Conservation (phyloP, 2,113 vertebrate genomes). For the Seriola quinqueradiata region DNA sequence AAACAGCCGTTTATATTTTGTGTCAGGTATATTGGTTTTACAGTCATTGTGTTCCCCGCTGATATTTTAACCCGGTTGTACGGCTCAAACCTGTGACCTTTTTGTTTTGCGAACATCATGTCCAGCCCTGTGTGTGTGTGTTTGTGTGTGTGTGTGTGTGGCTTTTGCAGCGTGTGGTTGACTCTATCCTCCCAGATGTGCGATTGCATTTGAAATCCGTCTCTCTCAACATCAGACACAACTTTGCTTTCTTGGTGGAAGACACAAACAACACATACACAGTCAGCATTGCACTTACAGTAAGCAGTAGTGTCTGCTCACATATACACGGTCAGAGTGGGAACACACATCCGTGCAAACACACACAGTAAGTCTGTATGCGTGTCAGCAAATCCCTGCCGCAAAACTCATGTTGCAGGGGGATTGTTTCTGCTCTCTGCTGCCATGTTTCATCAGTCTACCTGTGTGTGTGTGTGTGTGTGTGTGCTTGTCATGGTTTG, state of each 20-base stretch:
- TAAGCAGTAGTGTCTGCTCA: background rate
- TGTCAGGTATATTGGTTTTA: background rate
- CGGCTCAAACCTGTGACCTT: background rate
- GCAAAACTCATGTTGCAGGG: conserved; percentile 53
- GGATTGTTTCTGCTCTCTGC: conserved; percentile 55
- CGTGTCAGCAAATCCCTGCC: conserved; percentile 69
- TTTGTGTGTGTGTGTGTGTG: background rate
- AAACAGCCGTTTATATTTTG: background rate
- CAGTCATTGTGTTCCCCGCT: background rate
- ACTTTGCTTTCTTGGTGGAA: background rate
- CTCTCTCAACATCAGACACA: background rate
- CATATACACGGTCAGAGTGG: conserved; percentile 7
- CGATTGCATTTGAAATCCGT: background rate
- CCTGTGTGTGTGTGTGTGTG: background rate
- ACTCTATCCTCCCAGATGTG: background rate
- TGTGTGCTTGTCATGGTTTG: background rate
- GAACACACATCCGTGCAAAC: background rate
- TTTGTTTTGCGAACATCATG: background rate
- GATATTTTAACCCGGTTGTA: background rate
- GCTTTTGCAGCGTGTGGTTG: background rate
- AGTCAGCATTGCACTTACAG: background rate
- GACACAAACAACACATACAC: background rate
- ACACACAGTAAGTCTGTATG: conserved; percentile 33
- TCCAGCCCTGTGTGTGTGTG: background rate
- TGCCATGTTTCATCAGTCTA: conserved; percentile 58